A percentile compares a stretch with the other conserved stretches of the same genome.
phyloP scores from a whole-genome alignment of 2,113 vertebrate species.

The Epinephelus lanceolatus region DNA sequence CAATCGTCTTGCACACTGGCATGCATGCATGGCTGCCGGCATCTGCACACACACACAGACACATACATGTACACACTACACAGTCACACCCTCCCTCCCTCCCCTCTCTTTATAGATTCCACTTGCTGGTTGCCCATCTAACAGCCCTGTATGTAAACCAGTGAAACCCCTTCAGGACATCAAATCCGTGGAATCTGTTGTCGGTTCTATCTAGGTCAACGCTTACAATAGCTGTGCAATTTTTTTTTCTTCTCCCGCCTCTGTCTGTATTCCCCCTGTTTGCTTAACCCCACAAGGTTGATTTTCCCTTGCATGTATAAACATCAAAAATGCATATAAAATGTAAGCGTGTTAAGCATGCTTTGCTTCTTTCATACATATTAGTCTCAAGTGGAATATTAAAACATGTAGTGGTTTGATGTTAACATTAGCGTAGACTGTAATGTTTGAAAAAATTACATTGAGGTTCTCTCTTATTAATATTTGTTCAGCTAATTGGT shows the following conservation, averaged over 20 bases:
- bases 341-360: constrained; percentile 63
- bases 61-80: constrained; percentile 17
- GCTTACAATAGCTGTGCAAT: constrained; percentile 83
- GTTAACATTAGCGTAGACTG: constrained; percentile 44
- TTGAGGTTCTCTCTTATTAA: constrained; percentile 40
- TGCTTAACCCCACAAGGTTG: constrained; percentile 74
- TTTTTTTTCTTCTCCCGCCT: constrained; percentile 61
- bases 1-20: constrained; percentile 54
- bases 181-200: constrained; percentile 81
- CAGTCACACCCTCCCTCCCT: constrained; percentile 40
- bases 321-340: constrained; percentile 66
- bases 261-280: constrained; percentile 51
- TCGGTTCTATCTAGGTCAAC: constrained; percentile 87
- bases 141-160: constrained; percentile 82
- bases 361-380: constrained; percentile 58
- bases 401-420: constrained; percentile 59
- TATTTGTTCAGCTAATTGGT: constrained; percentile 55
- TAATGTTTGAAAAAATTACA: constrained; percentile 33
- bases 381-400: constrained; percentile 65
- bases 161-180: constrained; percentile 84
- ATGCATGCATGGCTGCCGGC: constrained; percentile 62
- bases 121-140: constrained; percentile 79
- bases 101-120: constrained; percentile 67
- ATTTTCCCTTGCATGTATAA: constrained; percentile 69
- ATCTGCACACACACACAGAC: constrained; percentile 37